Evolutionary conservation across 2,888 invertebrate species (phyloP).

Genomic region (Mythimna lalbum): DNA sequence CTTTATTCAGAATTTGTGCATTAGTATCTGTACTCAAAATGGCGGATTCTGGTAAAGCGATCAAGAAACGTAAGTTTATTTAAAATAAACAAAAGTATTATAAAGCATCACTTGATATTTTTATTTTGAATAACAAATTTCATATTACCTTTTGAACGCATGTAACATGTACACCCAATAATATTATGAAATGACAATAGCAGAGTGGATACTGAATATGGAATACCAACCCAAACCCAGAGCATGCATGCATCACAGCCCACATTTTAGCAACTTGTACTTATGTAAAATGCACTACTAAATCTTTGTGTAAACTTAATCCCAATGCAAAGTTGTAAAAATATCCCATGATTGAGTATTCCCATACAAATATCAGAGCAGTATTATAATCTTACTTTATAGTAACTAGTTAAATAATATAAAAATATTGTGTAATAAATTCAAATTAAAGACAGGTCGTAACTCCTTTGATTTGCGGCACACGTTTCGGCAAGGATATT

Average conservation of each 20-base stretch:
- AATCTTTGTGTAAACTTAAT: neutral
- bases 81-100: neutral
- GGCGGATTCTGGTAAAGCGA: neutral
- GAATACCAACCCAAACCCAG: constrained; percentile 10
- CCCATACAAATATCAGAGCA: neutral
- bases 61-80: neutral
- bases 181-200: constrained; percentile 18
- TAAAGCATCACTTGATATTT: neutral
- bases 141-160: constrained; percentile 14
- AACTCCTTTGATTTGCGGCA: constrained; percentile 16
- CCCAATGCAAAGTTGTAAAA: neutral
- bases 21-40: constrained; percentile 33
- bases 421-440: constrained; percentile 8
- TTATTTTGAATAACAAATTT: constrained; percentile 1
- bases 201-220: constrained; percentile 7
- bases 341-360: neutral
- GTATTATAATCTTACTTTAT: neutral
- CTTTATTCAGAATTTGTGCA: constrained; percentile 72
- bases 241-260: constrained; percentile 23
- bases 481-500: constrained; percentile 18
- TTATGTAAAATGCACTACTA: neutral
- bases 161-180: constrained; percentile 1
- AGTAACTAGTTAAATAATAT: neutral
- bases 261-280: constrained; percentile 1
- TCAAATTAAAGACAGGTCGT: neutral